Percentiles rank a stretch among this genome's conserved stretches.
Conservation (phyloP, 2,113 vertebrate genomes). For the Pteruthius melanotis region DNA sequence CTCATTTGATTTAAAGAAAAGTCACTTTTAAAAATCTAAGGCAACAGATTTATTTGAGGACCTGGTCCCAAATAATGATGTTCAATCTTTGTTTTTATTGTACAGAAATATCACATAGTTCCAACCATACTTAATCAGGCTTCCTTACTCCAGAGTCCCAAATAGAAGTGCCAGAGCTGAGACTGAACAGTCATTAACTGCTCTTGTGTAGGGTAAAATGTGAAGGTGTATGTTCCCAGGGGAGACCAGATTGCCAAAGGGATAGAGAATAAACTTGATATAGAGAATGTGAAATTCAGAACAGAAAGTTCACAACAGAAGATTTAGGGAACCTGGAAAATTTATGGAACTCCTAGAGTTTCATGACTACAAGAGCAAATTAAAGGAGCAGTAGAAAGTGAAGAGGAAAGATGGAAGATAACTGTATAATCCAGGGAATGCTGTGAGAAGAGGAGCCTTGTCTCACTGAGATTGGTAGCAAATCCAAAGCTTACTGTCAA, state of each 20-base stretch:
- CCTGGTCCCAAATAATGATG: background rate
- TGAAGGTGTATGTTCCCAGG: background rate
- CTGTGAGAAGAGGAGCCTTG: background rate
- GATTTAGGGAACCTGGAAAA: background rate
- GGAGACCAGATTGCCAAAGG: background rate
- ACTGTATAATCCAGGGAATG: background rate
- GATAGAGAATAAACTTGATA: background rate
- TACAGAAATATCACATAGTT: background rate
- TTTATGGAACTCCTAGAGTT: background rate
- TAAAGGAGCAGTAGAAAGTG: background rate
- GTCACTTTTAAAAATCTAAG: background rate
- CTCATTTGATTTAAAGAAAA: background rate
- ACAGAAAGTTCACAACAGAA: background rate
- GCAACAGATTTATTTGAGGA: background rate
- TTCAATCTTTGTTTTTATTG: background rate
- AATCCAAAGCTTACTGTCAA: constrained; percentile 13
- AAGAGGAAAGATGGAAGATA: background rate
- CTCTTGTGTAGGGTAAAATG: background rate
- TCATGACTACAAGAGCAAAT: background rate
- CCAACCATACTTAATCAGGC: background rate
- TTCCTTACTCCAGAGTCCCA: background rate
- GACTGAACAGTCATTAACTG: background rate
- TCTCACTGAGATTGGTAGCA: background rate
- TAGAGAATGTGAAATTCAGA: background rate
- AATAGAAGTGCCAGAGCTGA: background rate